Conservation (phyloP, 2,113 vertebrate species). For the Bufo bufo region DNA sequence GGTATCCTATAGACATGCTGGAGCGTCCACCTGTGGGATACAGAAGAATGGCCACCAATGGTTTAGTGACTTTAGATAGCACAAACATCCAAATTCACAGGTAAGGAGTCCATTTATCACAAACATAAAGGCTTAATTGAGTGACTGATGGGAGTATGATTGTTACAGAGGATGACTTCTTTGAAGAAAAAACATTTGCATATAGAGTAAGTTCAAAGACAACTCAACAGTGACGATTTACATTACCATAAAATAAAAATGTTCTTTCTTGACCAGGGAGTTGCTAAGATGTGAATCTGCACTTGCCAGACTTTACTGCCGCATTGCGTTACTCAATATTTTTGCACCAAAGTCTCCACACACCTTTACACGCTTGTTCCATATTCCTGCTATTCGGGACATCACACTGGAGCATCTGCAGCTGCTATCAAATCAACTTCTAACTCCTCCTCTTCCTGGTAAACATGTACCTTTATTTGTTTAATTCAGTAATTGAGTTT, state of each 20-base stretch:
- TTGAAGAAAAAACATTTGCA: neutral
- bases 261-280: conserved; percentile 75
- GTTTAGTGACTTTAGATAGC: conserved; percentile 91
- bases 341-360: conserved; percentile 95
- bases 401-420: conserved; percentile 97
- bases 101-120: conserved; percentile 66
- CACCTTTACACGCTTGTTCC: conserved; percentile 93
- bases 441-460: conserved; percentile 94
- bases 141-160: neutral
- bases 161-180: neutral
- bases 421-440: conserved; percentile 93
- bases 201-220: neutral
- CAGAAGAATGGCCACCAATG: conserved; percentile 91
- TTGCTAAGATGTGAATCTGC: conserved; percentile 90
- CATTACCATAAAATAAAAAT: neutral
- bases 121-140: neutral
- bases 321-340: conserved; percentile 95
- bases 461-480: conserved; percentile 49
- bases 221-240: no score
- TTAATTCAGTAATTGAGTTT: no score
- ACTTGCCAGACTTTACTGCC: conserved; percentile 91
- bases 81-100: conserved; percentile 98
- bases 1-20: conserved; percentile 98
- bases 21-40: conserved; percentile 93
- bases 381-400: conserved; percentile 93